Evolutionary conservation across 2,113 vertebrate species (phyloP).

Genomic region (Marcusenius ussheri): DNA sequence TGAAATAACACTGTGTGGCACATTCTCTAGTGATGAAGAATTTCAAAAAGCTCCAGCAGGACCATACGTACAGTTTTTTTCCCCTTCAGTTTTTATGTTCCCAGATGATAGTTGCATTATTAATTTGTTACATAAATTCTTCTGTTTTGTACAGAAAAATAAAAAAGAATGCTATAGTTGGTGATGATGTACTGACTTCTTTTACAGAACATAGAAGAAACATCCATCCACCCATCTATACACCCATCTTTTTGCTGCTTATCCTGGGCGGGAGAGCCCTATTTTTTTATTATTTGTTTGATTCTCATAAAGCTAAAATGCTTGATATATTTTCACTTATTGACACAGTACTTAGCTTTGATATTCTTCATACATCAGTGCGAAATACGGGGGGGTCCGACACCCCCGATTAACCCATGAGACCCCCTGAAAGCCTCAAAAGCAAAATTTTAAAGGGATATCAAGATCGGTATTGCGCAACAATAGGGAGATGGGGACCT

Average conservation of each 20-base stretch:
- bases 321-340: not conserved
- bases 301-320: not conserved
- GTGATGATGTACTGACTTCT: not conserved
- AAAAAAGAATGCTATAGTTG: constrained; percentile 26
- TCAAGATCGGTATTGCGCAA: too few relatives aligned
- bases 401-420: too few relatives aligned
- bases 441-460: too few relatives aligned
- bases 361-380: not conserved
- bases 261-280: not conserved
- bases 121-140: constrained; percentile 20
- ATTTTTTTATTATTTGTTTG: not conserved
- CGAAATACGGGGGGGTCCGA: too few relatives aligned
- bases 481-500: too few relatives aligned
- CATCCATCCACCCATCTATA: not conserved
- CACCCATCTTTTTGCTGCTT: not conserved
- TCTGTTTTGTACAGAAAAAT: constrained; percentile 37
- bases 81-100: constrained; percentile 6
- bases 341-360: not conserved
- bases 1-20: not conserved
- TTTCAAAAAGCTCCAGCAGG: not conserved
- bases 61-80: not conserved
- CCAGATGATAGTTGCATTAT: constrained; percentile 6
- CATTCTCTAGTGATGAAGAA: not conserved
- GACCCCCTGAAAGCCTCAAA: too few relatives aligned
- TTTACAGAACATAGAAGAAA: not conserved